Evolutionary conservation across 2,888 invertebrate genomes (phyloP), one percentile per base, ranked within the genome.

Genomic region (Hirtodrosophila trivittata): DNA sequence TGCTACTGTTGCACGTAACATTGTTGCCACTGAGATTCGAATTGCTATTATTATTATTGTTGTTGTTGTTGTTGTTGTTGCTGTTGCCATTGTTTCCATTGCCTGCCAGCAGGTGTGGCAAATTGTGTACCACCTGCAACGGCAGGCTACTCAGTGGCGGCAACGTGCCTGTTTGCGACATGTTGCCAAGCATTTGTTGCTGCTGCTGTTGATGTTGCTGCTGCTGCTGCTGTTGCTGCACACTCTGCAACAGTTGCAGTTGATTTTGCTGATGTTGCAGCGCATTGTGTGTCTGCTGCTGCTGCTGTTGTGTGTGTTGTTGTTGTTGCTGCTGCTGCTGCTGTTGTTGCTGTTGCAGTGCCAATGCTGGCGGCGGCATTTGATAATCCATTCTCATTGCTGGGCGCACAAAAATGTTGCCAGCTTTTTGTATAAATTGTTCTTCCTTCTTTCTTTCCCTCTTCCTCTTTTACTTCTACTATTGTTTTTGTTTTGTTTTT

Each of bases 321-420:
- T 82, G 88, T 55, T 86, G 90, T 74, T n/a, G n/a, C n/a, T n/a
- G n/a, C n/a, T n/a, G n/a, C 1, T 74, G 75, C 5, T 86, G 87
- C 26, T 86, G 88, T 18, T 87, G 78, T 18, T 87, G 86, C 45
- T 82, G 88, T 55, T 86, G 90, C 75, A 91, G 77, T 51, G 89
- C 87, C 84, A 82, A 59, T 49, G 88, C 86, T 78, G 87, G 89
- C 84, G 91, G 90, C 71, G 90, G 89, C 84, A 91, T 84, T 88
- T 90, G 90, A 82, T 91, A 91, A 84, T 91, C 91, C 91, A 91
- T 91, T 87, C 87, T 90, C 88, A 89, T 89, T 59, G 76, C 76
- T 81, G 83, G 55, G 66, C 66, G 66, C 74, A 60, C 73, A 56
- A 59, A 21, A 45, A 37, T 49, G 41, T 55, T 54, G 55, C 39